These are phyloP conservation scores for Polyploca ridens DNA, from an alignment of 2,888 invertebrate genomes.

Conservation along the genomic window DNA sequence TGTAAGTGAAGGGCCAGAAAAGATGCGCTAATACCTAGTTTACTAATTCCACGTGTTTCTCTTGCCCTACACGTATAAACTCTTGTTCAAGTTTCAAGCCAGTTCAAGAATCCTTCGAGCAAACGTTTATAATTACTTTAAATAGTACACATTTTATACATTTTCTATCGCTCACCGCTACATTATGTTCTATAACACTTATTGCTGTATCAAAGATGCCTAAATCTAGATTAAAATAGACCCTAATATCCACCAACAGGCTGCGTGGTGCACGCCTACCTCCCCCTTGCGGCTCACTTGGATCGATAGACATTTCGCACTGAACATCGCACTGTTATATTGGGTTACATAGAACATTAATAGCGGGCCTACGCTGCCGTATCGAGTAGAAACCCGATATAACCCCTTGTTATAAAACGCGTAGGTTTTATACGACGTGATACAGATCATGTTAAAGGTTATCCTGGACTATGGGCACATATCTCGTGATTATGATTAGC, in stretches of 20 bases:
- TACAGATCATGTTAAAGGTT: background rate
- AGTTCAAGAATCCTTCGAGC: too few relatives aligned
- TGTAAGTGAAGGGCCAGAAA: too few relatives aligned
- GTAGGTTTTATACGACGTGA: background rate
- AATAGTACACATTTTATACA: too few relatives aligned
- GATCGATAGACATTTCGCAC: slow-evolving; percentile 29
- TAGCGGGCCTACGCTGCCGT: background rate
- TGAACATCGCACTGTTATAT: slow-evolving; percentile 16
- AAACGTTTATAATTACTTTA: too few relatives aligned
- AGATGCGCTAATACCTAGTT: too few relatives aligned
- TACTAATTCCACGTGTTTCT: too few relatives aligned
- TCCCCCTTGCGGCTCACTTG: slow-evolving; percentile 11
- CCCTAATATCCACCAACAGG: background rate
- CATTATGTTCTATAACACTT: too few relatives aligned
- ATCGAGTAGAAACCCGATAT: background rate
- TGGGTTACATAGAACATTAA: slow-evolving; percentile 13
- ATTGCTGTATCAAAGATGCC: background rate
- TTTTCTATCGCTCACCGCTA: too few relatives aligned
- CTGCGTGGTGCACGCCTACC: background rate
- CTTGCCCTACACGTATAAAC: too few relatives aligned
- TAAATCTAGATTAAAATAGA: background rate
- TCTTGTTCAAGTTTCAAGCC: too few relatives aligned
- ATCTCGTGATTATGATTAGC: background rate
- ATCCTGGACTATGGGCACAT: background rate
- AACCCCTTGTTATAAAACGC: background rate